Evolutionary conservation across 2,113 vertebrate genomes (phyloP).

Genomic region (Hypocryptadius cinnamomeus): DNA sequence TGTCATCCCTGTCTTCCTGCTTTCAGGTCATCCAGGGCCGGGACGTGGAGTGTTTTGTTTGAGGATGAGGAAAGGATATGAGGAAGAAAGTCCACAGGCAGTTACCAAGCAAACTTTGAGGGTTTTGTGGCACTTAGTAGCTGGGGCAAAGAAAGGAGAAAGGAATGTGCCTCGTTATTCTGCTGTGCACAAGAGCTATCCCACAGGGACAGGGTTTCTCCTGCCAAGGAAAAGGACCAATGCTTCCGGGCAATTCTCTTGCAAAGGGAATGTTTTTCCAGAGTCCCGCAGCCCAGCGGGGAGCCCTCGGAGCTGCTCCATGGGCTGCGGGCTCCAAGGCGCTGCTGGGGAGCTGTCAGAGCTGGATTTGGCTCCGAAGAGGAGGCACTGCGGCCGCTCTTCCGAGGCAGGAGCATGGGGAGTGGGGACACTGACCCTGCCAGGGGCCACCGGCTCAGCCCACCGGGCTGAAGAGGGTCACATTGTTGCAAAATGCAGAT

Average conservation of each 20-base stretch:
- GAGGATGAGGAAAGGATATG: background rate
- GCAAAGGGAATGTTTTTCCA: background rate
- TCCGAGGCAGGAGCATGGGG: background rate
- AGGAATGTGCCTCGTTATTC: background rate
- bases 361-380: background rate
- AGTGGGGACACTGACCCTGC: rapidly evolving
- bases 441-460: background rate
- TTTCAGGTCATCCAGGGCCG: background rate
- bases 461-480: background rate
- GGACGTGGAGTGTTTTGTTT: background rate
- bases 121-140: background rate
- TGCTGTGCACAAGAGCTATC: background rate
- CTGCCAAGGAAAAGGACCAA: background rate
- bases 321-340: background rate
- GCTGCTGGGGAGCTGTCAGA: background rate
- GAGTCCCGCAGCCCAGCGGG: background rate
- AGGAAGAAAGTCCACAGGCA: background rate
- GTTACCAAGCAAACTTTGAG: background rate
- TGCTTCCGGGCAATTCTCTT: background rate
- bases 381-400: rapidly evolving
- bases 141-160: background rate
- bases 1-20: background rate
- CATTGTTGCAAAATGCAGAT: background rate
- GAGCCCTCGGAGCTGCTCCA: background rate
- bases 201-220: background rate